phyloP scores from a whole-genome alignment of 2,113 vertebrate species.

The Lampris incognitus region DNA sequence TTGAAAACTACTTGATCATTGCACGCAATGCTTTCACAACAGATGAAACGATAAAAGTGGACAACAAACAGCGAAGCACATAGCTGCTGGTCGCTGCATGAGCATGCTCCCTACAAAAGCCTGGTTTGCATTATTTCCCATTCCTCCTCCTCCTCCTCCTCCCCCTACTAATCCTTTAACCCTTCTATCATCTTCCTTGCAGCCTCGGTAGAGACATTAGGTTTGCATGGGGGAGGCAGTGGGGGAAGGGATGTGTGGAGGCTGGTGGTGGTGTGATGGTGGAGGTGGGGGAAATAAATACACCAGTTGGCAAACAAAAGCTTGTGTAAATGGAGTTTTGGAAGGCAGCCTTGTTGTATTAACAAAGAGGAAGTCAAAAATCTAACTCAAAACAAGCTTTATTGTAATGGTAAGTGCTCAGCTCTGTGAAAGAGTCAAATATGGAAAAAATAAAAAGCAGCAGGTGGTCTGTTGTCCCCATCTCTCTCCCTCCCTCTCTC shows the following conservation, averaged over 20 bases:
- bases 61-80: too few species aligned
- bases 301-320: conserved; percentile 62
- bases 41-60: too few species aligned
- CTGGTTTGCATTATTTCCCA: conserved; percentile 5
- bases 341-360: conserved; percentile 58
- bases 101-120: not conserved
- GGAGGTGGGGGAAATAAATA: conserved; percentile 43
- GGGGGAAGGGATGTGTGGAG: not conserved
- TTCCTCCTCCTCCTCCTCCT: conserved; percentile 26
- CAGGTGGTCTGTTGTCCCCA: conserved; percentile 53
- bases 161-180: conserved; percentile 35
- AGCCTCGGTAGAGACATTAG: conserved; percentile 48
- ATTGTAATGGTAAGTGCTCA: conserved; percentile 48
- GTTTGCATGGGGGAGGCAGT: conserved; percentile 3
- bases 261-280: not conserved
- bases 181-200: conserved; percentile 40
- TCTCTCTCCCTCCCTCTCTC: conserved; percentile 1
- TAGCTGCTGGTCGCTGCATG: too few species aligned
- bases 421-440: conserved; percentile 45
- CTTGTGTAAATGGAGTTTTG: conserved; percentile 51
- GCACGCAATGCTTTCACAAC: too few species aligned
- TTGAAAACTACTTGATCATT: too few species aligned
- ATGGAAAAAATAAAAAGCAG: conserved; percentile 31
- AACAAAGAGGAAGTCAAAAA: conserved; percentile 45
- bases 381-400: conserved; percentile 44